These are phyloP conservation scores for Drosophila picticornis DNA, from an alignment of 2,888 invertebrate genomes.

Conservation along the genomic window DNA sequence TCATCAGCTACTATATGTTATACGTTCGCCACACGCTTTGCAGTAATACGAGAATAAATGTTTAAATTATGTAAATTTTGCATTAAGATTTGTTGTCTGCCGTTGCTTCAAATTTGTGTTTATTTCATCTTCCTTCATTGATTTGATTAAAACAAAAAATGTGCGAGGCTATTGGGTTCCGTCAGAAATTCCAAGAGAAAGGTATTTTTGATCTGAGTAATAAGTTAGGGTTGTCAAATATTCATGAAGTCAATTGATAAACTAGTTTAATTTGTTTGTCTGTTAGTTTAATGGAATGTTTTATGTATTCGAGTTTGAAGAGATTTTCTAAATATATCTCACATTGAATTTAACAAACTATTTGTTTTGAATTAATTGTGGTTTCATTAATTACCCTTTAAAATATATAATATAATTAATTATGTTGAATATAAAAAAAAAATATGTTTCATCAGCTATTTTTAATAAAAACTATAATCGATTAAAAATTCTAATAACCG, in stretches of 20 bases:
- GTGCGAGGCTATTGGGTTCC: slow-evolving; percentile 24
- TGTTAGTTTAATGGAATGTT: background rate
- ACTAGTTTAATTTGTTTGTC: slow-evolving; percentile 25
- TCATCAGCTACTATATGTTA: slow-evolving; percentile 49
- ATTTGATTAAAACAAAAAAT: slow-evolving; percentile 23
- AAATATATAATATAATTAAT: background rate
- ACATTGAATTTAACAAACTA: background rate
- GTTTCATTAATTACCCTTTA: background rate
- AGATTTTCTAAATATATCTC: background rate
- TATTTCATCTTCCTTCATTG: slow-evolving; percentile 9
- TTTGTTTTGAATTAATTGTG: background rate
- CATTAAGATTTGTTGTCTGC: slow-evolving; percentile 52
- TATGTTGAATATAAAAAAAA: background rate
- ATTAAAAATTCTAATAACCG: slow-evolving; percentile 10
- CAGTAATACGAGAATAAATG: slow-evolving; percentile 67
- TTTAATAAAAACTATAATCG: background rate
- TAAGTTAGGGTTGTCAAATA: slow-evolving; percentile 36
- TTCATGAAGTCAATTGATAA: slow-evolving; percentile 28
- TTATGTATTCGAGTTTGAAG: background rate
- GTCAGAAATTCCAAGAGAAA: slow-evolving; percentile 46
- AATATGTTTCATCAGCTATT: background rate
- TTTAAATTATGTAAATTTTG: slow-evolving; percentile 70
- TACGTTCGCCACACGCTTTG: slow-evolving; percentile 36
- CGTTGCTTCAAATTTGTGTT: slow-evolving; percentile 15
- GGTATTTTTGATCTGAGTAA: slow-evolving; percentile 44